Percentiles rank a stretch among this genome's conserved stretches.
These are phyloP conservation scores for Chirona hameri DNA, from an alignment of 2,888 invertebrate genomes.

Conservation along the genomic window DNA sequence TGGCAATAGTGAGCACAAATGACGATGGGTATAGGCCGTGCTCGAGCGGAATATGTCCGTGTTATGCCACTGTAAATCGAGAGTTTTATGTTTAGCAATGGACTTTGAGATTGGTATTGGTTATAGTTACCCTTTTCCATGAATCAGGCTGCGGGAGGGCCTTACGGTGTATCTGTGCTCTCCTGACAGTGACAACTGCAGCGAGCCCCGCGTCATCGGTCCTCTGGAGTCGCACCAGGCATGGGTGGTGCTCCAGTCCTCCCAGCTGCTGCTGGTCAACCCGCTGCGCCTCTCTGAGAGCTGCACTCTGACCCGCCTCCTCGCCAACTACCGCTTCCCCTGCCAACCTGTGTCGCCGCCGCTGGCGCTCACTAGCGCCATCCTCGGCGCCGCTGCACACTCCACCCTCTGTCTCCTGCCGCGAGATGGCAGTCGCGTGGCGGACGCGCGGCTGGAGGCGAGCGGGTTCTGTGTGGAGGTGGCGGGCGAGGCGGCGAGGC, in stretches of 20 bases:
- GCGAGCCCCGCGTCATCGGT: background rate
- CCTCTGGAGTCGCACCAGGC: conserved; percentile 1
- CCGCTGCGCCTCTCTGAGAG: background rate
- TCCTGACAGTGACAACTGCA: no score
- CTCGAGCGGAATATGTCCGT: no score
- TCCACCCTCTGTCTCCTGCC: background rate
- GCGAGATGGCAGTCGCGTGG: conserved; percentile 2
- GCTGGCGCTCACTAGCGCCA: background rate
- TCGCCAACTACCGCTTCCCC: background rate
- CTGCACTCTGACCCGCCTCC: background rate
- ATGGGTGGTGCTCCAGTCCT: background rate
- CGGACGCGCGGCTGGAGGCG: background rate
- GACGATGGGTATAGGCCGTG: no score
- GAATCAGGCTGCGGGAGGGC: no score
- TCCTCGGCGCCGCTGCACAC: background rate
- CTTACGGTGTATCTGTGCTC: no score
- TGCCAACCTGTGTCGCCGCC: background rate
- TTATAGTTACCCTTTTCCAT: no score
- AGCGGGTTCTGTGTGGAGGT: conserved; percentile 11
- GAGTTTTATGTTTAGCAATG: no score
- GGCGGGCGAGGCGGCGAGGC: background rate
- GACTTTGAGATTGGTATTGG: no score
- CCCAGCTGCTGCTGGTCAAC: conserved; percentile 2
- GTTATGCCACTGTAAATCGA: no score
- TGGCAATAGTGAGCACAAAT: no score